Conservation (phyloP, 1,140 invertebrate genomes). For the Archivesica marissinica region DNA sequence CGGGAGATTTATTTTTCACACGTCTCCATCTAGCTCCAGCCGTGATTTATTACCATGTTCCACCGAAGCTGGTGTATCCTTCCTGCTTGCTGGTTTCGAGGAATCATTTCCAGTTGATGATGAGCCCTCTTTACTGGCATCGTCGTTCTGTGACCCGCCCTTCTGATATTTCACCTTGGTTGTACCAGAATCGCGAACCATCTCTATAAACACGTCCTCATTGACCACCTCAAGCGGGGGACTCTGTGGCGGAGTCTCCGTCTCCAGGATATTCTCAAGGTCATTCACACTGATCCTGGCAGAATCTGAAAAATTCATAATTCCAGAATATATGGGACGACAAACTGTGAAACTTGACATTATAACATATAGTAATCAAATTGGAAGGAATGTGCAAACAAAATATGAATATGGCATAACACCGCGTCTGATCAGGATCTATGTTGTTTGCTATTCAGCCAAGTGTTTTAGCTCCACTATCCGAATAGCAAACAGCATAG, state of each 20-base stretch:
- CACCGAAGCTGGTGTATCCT: neutral
- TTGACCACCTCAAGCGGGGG: slow-evolving; percentile 69
- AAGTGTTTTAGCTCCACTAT: too few species aligned
- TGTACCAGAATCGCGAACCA: slow-evolving; percentile 58
- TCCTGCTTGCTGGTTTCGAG: neutral
- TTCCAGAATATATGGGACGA: neutral
- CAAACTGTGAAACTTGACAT: neutral
- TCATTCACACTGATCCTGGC: slow-evolving; percentile 83
- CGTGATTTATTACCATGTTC: slow-evolving; percentile 16
- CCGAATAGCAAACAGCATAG: too few species aligned
- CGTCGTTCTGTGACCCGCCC: neutral
- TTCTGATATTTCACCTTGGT: slow-evolving; percentile 63
- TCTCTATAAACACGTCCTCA: slow-evolving; percentile 55
- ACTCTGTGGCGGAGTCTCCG: slow-evolving; percentile 83
- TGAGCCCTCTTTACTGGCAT: slow-evolving; percentile 3
- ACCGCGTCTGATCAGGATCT: too few species aligned
- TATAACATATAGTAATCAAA: neutral
- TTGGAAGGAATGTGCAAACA: too few species aligned
- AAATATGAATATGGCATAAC: too few species aligned
- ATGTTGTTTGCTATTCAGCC: too few species aligned
- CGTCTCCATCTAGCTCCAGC: too few species aligned
- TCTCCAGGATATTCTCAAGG: slow-evolving; percentile 83
- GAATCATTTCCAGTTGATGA: neutral
- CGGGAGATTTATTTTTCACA: too few species aligned
- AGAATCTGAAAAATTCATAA: slow-evolving; percentile 75